phyloP scores from a whole-genome alignment of 2,888 invertebrate species.

The Patella ulyssiponensis region DNA sequence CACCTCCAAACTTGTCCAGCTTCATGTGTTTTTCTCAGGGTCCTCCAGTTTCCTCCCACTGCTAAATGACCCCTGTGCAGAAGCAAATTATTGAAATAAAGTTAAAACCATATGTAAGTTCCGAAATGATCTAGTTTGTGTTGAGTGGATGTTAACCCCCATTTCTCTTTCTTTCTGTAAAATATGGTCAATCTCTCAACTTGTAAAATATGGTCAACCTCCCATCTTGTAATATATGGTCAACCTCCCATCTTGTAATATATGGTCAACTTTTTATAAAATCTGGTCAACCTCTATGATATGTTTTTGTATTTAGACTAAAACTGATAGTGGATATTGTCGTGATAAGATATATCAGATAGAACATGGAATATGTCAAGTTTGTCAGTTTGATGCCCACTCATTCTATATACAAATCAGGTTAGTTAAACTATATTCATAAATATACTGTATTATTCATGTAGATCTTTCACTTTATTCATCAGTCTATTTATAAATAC shows the following conservation, averaged over 20 bases:
- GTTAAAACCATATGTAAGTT: too few relatives aligned
- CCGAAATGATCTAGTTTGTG: too few relatives aligned
- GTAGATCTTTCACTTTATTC: too few relatives aligned
- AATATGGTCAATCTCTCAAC: neutral
- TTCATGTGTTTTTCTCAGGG: too few relatives aligned
- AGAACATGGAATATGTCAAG: constrained; percentile 65
- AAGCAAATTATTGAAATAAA: too few relatives aligned
- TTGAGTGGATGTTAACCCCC: too few relatives aligned
- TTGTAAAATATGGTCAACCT: neutral
- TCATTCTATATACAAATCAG: constrained; percentile 57
- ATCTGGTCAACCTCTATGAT: neutral
- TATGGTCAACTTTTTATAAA: neutral
- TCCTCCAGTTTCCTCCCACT: too few relatives aligned
- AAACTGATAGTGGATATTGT: constrained; percentile 57
- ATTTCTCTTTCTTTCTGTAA: too few relatives aligned
- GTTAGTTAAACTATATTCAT: constrained; percentile 39
- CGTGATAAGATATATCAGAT: constrained; percentile 57
- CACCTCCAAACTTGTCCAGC: too few relatives aligned
- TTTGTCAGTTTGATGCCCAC: constrained; percentile 64
- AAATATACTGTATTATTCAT: too few relatives aligned
- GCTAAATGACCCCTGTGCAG: too few relatives aligned
- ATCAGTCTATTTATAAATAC: too few relatives aligned
- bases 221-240: neutral
- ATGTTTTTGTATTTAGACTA: constrained; percentile 47
- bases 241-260: neutral